Percentiles rank a stretch among this genome's conserved stretches.
Conservation (phyloP, 2,113 vertebrate genomes). For the Malurus elegans region DNA sequence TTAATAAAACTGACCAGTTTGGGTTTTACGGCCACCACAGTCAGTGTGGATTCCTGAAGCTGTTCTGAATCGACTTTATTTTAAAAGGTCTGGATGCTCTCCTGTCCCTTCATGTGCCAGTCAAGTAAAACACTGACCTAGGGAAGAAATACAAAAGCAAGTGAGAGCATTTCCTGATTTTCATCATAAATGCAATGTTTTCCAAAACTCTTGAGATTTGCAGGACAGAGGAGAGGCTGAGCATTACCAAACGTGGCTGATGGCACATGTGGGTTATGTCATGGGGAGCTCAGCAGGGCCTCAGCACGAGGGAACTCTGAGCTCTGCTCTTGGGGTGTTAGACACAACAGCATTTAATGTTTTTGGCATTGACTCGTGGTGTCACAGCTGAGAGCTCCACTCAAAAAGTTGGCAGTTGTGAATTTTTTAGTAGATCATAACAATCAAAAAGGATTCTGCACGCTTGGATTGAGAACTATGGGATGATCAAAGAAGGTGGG, state of each 20-base stretch:
- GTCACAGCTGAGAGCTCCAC: constrained; percentile 6
- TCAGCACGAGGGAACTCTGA: not conserved
- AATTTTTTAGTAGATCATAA: constrained; percentile 33
- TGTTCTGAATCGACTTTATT: not conserved
- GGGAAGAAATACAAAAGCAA: not conserved
- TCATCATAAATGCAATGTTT: no score
- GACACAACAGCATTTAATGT: not conserved
- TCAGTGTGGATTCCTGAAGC: not conserved
- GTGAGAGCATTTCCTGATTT: not conserved
- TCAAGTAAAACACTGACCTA: not conserved
- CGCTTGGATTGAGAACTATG: not conserved
- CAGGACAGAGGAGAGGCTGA: not conserved
- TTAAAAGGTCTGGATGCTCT: not conserved
- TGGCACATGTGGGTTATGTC: rapidly evolving
- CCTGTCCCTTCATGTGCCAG: not conserved
- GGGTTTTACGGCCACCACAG: not conserved
- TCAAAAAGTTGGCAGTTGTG: constrained; percentile 7
- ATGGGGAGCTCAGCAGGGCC: not conserved
- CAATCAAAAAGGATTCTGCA: not conserved
- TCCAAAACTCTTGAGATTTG: no score
- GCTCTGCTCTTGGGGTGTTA: not conserved
- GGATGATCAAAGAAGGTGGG: constrained; percentile 34
- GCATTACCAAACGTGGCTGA: not conserved
- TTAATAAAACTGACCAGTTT: not conserved
- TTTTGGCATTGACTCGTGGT: not conserved